Evolutionary conservation across 1,140 invertebrate species (phyloP), one percentile per base, ranked within the genome.

Genomic region (Calephelis virginiensis): DNA sequence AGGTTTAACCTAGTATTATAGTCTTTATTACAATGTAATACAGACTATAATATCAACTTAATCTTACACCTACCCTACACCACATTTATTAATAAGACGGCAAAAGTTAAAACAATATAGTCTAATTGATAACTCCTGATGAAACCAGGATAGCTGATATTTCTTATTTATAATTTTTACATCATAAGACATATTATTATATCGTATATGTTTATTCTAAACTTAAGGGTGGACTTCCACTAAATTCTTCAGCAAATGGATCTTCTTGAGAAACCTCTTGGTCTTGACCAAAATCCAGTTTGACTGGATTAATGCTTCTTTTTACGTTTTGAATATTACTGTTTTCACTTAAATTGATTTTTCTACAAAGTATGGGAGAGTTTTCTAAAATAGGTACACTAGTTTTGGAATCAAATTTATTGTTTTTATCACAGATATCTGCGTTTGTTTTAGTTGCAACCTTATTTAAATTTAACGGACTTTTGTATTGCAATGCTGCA

Each of bases 181-280:
- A 4, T 28, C 28, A 28, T 28, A 28, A 28, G 28, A 28, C 28
- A 28, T 28, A 28, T 28, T 43, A 43, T 43, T 43, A 5, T 43
- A 43, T 43, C 7, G 40, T 7, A 5, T 38, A 49, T 45, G 40
- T 9, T 71, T 47, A 87, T 71, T 90, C 86, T 62, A 90, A 75
- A 63, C 90, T 92, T 60, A 92, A 82, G 48, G 90, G 90, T 12
- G 86, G 88, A 80, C 90, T 91, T 12, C 67, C 75, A 53, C 89
- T 85, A 73, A 89, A 87, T 9, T 90, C 88, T 60, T 90, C 86
- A 45, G 75, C 81, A 70, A 89, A 91, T 43, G 80, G 75, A 75
- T 86, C 83, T 6, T 72, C 70, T 48, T 61, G 70, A 28, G 69
- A 70, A 61, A 71, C 64, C 60, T 75, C 69, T 50, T 70, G 63